Evolutionary conservation across 2,888 invertebrate genomes (phyloP), one percentile per base, ranked within the genome.

Genomic region (Dusona sp.): DNA sequence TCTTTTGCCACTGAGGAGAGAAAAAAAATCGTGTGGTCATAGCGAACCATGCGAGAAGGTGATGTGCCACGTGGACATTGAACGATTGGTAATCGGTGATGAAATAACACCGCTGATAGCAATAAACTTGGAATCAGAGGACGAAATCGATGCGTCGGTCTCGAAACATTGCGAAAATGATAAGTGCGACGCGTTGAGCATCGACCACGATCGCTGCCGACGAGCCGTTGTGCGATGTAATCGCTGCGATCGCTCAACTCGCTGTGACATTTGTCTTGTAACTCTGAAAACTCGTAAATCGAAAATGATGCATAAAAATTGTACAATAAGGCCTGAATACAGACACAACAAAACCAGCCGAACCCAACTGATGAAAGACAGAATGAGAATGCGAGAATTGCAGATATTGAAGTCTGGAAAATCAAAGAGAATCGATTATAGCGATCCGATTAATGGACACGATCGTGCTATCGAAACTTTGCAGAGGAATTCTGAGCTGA

Each of bases 171-270:
- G 94, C 79, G 68, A 86, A 7, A 89, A 90, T 79, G 48, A 86
- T 7, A 75, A 80, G 8, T 92, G 92, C 87, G 92, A 92, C 22
- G 91, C 94, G 2, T 86, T 94, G 13, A 94, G 92, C 68, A 93
- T 94, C 64, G 94, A 94, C 74, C 93, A 94, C 78, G 87, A 93
- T 88, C 89, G 92, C 33, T 94, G 94, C 83, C 91, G 93, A 22
- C 89, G 92, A 77, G 91, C 88, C 22, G 51, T 86, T 16, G 81
- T 92, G 36, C 87, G 87, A 38, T 79, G 92, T 36, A 48, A 91
- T 48, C 89, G 87, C 13, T 90, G 89, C 75, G 92, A 92, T 78
- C 77, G 78, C 51, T 84, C 79, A 13, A 89, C 87, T 6, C 77
- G 73, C 22, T 94, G 94, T 64, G 94, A 94, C 75, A 91, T 93